phyloP scores from a whole-genome alignment of 2,888 invertebrate species.

The Lacanobia oleracea region DNA sequence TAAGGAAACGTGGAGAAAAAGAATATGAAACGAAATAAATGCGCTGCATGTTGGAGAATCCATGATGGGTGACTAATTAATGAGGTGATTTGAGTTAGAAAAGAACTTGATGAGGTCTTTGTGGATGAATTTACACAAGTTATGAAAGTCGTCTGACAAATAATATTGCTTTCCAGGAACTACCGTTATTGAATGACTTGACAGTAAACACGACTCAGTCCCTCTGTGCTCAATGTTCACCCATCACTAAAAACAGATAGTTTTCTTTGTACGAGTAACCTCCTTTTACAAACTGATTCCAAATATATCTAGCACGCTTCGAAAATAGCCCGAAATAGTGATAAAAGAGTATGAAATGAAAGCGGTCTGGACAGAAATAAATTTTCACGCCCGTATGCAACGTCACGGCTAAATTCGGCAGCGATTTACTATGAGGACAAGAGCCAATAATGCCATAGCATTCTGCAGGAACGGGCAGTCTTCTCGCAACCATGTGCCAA shows the following conservation, averaged over 20 bases:
- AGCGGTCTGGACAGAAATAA: conserved; percentile 21
- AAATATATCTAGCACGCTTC: conserved; percentile 34
- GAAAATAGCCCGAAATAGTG: conserved; percentile 33
- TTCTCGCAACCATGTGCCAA: conserved; percentile 30
- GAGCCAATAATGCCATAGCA: conserved; percentile 43
- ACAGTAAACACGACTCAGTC: conserved; percentile 7
- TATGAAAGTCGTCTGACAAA: conserved; percentile 1
- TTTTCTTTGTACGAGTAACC: conserved; percentile 21
- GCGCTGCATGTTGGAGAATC: too few relatives aligned
- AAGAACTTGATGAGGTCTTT: neutral
- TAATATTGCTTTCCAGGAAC: conserved; percentile 23
- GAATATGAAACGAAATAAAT: too few relatives aligned
- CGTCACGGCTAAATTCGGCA: conserved; percentile 40
- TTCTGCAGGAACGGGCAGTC: conserved; percentile 22
- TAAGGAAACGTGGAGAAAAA: neutral
- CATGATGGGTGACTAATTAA: too few relatives aligned
- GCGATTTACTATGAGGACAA: conserved; percentile 46
- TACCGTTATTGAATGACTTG: neutral
- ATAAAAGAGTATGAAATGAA: conserved; percentile 24
- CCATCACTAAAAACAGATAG: neutral
- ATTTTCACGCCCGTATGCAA: conserved; percentile 19
- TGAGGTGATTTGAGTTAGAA: neutral
- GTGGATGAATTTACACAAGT: neutral
- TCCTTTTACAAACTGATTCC: conserved; percentile 20
- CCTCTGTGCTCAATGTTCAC: neutral